Conservation (phyloP, 2,797 vertebrate genomes). For the Choloepus didactylus region DNA sequence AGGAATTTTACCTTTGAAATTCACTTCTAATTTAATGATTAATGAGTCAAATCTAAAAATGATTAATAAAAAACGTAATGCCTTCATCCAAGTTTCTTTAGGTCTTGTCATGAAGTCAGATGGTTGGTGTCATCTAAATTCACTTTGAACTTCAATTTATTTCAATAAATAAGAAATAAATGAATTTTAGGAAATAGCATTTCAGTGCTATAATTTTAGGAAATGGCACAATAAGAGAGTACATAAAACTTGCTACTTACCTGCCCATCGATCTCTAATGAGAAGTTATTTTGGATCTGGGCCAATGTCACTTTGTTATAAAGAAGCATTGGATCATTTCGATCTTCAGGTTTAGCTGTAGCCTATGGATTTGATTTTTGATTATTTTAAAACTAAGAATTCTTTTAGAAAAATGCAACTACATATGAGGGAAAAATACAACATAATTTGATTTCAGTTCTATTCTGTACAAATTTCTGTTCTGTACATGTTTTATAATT, state of each 20-base stretch:
- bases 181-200: constrained; percentile 17
- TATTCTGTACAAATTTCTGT: background rate
- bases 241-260: constrained; percentile 87
- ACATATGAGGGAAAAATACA: background rate
- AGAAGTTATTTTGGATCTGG: constrained; percentile 92
- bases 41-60: background rate
- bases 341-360: constrained; percentile 94
- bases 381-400: constrained; percentile 52
- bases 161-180: constrained; percentile 26
- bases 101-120: background rate
- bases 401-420: constrained; percentile 43
- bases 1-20: constrained; percentile 39
- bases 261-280: constrained; percentile 89
- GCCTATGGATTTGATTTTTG: constrained; percentile 88
- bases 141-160: constrained; percentile 18
- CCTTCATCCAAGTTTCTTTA: background rate
- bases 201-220: constrained; percentile 35
- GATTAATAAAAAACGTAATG: background rate
- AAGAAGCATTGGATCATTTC: constrained; percentile 94
- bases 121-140: constrained; percentile 29
- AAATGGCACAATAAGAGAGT: background rate
- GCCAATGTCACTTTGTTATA: constrained; percentile 96
- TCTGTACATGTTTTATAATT: constrained; percentile 37
- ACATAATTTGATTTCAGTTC: background rate
- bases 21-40: background rate